phyloP scores from a whole-genome alignment of 1,140 invertebrate genomes.

The Marisa cornuarietis region DNA sequence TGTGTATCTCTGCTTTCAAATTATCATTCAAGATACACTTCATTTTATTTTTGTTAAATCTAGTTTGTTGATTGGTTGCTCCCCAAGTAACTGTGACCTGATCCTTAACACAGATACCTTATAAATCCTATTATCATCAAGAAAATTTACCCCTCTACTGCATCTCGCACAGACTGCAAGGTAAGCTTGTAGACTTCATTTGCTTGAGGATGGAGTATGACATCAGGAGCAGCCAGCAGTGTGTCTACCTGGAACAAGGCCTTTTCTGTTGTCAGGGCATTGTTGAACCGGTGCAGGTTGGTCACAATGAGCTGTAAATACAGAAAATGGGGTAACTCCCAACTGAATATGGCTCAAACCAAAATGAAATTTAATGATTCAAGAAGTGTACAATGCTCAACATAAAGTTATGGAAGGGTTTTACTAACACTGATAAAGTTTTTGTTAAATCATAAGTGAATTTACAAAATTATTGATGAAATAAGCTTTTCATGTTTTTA shows the following conservation, averaged over 20 bases:
- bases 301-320: conserved; percentile 71
- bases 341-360: too few relatives aligned
- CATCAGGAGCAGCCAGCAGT: conserved; percentile 76
- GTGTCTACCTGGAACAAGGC: conserved; percentile 83
- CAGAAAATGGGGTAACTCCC: conserved; percentile 1
- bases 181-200: conserved; percentile 80
- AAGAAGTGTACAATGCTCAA: neutral
- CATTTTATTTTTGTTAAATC: too few relatives aligned
- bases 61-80: too few relatives aligned
- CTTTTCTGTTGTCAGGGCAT: conserved; percentile 70
- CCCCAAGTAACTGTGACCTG: too few relatives aligned
- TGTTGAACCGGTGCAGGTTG: conserved; percentile 78
- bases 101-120: too few relatives aligned
- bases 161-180: conserved; percentile 66
- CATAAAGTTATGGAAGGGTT: neutral
- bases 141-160: conserved; percentile 64
- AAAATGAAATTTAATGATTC: neutral
- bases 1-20: too few relatives aligned
- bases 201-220: conserved; percentile 77
- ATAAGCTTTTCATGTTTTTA: too few relatives aligned
- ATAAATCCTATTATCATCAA: too few relatives aligned
- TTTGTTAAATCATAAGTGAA: too few relatives aligned
- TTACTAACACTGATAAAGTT: neutral
- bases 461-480: too few relatives aligned
- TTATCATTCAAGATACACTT: too few relatives aligned